A percentile compares a stretch with the other conserved stretches of the same genome.
Evolutionary conservation across 2,888 invertebrate species (phyloP).

Genomic region (Cosmopolites sordidus): DNA sequence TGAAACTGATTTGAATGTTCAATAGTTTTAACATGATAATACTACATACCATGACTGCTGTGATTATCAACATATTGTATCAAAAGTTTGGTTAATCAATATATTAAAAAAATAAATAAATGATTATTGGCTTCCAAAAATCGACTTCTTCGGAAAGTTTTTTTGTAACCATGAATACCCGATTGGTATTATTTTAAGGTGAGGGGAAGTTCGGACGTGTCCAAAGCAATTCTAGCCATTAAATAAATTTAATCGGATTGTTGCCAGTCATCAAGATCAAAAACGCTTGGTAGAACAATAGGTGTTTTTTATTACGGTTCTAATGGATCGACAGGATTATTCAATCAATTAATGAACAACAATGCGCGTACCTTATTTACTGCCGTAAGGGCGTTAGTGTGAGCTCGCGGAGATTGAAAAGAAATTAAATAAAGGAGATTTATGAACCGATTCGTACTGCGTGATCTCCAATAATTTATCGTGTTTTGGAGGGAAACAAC

Average conservation of each 20-base stretch:
- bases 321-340: slow-evolving; percentile 26
- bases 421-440: slow-evolving; percentile 15
- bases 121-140: too few relatives aligned
- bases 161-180: too few relatives aligned
- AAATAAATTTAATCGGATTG: slow-evolving; percentile 11
- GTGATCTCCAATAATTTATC: slow-evolving; percentile 1
- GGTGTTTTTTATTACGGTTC: slow-evolving; percentile 15
- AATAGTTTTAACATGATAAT: too few relatives aligned
- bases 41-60: too few relatives aligned
- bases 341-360: slow-evolving; percentile 26
- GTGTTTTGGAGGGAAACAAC: not conserved
- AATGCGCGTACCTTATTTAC: slow-evolving; percentile 22
- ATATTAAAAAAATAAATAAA: too few relatives aligned
- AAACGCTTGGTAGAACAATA: slow-evolving; percentile 22
- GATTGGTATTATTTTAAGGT: not conserved
- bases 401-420: slow-evolving; percentile 1
- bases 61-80: too few relatives aligned
- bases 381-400: slow-evolving; percentile 6
- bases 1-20: too few relatives aligned
- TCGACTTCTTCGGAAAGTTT: too few relatives aligned
- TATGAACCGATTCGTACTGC: not conserved
- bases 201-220: not conserved
- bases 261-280: slow-evolving; percentile 20
- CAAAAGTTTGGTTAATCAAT: too few relatives aligned
- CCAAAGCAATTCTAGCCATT: slow-evolving; percentile 2